A percentile compares a stretch with the other conserved stretches of the same genome.
Conservation (phyloP, 2,113 vertebrate genomes). For the Python bivittatus region DNA sequence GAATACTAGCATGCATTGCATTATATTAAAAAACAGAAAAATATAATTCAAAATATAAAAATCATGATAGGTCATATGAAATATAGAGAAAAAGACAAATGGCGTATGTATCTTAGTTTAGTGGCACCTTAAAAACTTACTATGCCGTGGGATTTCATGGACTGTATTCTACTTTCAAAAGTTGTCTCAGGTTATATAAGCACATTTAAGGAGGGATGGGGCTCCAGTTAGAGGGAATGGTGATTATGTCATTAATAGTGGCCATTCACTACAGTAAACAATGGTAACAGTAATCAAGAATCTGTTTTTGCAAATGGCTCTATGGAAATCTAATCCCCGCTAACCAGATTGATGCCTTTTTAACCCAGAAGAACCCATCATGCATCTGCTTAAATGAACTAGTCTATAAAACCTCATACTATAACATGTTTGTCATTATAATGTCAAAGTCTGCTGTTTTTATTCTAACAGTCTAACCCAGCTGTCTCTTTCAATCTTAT, state of each 20-base stretch:
- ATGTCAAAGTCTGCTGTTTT: background rate
- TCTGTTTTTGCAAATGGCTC: background rate
- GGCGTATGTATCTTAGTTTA: background rate
- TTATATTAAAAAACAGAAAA: background rate
- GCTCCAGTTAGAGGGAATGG: background rate
- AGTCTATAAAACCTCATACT: background rate
- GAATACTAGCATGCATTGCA: no score
- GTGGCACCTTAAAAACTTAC: background rate
- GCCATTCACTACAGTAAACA: background rate
- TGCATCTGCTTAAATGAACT: background rate
- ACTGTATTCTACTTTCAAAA: background rate
- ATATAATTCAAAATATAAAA: background rate
- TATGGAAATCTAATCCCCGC: background rate
- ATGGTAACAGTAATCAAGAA: background rate
- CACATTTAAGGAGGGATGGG: no score
- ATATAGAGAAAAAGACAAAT: background rate
- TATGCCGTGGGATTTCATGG: background rate
- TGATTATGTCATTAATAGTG: background rate
- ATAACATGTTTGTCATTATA: background rate
- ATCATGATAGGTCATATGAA: background rate
- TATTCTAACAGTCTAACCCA: background rate
- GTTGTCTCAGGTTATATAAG: background rate
- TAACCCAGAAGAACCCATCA: background rate
- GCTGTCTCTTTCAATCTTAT: background rate
- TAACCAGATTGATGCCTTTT: background rate